A percentile compares a stretch with the other conserved stretches of the same genome.
Evolutionary conservation across 2,113 vertebrate species (phyloP).

Genomic region (Pseudopodoces humilis): DNA sequence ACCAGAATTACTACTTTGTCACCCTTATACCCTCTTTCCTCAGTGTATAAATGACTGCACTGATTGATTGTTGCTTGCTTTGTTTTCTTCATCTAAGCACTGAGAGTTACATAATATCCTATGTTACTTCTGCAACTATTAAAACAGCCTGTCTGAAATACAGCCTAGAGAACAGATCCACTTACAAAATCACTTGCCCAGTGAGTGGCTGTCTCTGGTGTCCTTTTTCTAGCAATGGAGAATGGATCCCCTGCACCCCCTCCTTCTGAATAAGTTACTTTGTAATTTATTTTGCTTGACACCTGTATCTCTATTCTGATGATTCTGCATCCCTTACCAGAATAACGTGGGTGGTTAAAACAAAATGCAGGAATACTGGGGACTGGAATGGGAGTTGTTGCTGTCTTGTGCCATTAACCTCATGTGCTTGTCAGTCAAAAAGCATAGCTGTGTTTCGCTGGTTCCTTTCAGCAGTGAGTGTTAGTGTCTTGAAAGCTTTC

Average conservation of each 20-base stretch:
- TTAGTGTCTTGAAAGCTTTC: background rate
- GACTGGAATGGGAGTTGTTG: background rate
- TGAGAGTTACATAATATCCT: background rate
- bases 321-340: background rate
- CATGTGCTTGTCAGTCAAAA: background rate
- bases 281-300: background rate
- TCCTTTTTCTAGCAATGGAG: background rate
- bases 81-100: background rate
- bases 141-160: background rate
- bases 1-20: background rate
- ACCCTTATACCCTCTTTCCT: background rate
- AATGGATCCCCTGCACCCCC: fast-evolving
- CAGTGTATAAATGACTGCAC: background rate
- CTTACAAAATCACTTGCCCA: background rate
- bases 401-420: background rate
- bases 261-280: background rate
- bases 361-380: background rate
- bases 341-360: fast-evolving
- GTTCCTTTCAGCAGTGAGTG: background rate
- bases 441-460: background rate
- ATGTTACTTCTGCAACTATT: background rate
- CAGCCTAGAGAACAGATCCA: background rate
- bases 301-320: background rate
- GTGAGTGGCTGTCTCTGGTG: background rate
- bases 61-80: background rate